phyloP scores from a whole-genome alignment of 2,113 vertebrate genomes.

The Paradoxurus hermaphroditus region DNA sequence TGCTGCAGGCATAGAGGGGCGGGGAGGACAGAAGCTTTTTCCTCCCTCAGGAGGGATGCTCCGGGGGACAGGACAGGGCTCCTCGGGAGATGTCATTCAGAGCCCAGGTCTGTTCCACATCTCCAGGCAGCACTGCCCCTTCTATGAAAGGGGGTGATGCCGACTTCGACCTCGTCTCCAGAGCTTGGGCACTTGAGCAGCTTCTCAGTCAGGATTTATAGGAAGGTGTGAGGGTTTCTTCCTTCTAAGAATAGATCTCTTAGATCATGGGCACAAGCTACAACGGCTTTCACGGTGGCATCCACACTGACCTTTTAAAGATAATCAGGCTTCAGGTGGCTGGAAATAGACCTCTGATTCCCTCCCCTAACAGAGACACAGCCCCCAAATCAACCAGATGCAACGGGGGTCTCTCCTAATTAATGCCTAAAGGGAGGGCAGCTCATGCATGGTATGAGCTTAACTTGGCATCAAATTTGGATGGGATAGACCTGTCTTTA shows the following conservation, averaged over 20 bases:
- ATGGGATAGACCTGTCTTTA: background rate
- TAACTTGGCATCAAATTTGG: background rate
- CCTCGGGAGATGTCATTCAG: background rate
- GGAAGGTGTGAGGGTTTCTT: background rate
- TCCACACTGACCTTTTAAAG: background rate
- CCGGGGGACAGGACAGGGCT: background rate
- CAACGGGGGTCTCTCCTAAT: background rate
- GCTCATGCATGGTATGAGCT: background rate
- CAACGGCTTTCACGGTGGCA: background rate
- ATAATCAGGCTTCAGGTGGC: background rate
- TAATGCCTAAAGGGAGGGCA: background rate
- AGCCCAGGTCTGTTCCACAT: background rate
- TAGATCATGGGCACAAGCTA: background rate
- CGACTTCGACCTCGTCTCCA: background rate
- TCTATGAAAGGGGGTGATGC: background rate
- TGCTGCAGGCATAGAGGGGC: background rate
- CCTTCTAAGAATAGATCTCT: background rate
- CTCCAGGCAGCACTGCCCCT: background rate
- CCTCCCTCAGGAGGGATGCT: background rate
- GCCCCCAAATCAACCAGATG: background rate
- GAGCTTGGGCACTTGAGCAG: background rate
- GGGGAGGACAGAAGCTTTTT: background rate
- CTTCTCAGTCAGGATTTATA: background rate
- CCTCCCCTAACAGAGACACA: background rate
- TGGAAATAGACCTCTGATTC: background rate